Conservation (phyloP, 2,113 vertebrate genomes). For the Perognathus longimembris region DNA sequence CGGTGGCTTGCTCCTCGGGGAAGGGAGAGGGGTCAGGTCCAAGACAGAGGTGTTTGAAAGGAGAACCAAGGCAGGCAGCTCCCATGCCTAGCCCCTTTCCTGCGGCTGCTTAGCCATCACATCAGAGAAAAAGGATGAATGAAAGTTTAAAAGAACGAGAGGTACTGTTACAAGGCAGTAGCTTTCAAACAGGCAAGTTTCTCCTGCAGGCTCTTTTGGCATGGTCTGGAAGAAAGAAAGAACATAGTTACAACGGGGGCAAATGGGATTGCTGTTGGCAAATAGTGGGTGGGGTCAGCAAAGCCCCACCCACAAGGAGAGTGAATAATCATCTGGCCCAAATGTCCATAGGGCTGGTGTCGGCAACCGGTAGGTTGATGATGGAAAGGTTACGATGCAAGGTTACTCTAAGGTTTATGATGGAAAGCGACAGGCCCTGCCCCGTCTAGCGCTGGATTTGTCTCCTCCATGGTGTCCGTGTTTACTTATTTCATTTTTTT, state of each 20-base stretch:
- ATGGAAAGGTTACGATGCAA: too few species aligned
- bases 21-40: neutral
- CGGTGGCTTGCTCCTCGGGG: neutral
- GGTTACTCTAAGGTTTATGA: neutral
- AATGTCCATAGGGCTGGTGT: neutral
- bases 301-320: neutral
- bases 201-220: neutral
- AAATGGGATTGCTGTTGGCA: neutral
- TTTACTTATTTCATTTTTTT: neutral
- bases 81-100: neutral
- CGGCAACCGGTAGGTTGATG: neutral
- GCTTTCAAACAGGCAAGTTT: neutral
- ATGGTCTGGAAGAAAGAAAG: neutral
- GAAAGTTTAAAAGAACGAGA: neutral
- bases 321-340: constrained; percentile 4
- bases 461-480: neutral
- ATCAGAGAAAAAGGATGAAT: neutral
- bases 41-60: neutral
- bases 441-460: neutral
- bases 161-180: neutral
- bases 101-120: too few species aligned
- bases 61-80: neutral
- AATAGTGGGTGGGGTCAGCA: neutral
- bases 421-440: neutral
- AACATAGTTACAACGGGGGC: neutral